Evolutionary conservation across 35 echinoderm and acorn worm genomes (phyloP).

Genomic region (Chiridota heheva): DNA sequence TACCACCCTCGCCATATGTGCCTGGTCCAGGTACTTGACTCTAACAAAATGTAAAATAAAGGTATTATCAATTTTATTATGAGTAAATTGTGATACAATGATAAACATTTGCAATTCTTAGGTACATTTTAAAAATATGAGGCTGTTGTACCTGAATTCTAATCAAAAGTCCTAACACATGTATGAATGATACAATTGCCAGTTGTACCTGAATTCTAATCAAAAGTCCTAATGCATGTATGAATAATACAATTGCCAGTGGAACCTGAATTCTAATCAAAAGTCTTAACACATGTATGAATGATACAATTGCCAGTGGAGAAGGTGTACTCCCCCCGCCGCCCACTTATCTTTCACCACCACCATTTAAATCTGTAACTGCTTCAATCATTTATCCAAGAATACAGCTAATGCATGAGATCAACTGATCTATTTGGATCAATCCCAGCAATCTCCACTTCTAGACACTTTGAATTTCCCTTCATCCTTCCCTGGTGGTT

Average conservation of each 20-base stretch:
- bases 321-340: no score
- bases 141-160: background rate
- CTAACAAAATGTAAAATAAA: slow-evolving; percentile 50
- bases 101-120: background rate
- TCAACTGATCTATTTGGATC: no score
- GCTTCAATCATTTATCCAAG: no score
- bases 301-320: background rate
- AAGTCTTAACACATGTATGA: background rate
- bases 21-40: slow-evolving; percentile 92
- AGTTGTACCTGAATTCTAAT: background rate
- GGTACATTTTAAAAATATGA: background rate
- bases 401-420: no score
- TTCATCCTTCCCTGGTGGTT: no score
- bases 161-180: background rate
- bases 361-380: no score
- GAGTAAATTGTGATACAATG: background rate
- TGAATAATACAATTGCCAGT: background rate
- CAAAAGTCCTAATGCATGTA: background rate
- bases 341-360: no score
- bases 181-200: background rate
- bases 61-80: background rate
- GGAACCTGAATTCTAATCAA: background rate
- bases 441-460: no score
- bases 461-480: no score
- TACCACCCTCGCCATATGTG: slow-evolving; percentile 92